phyloP scores from a whole-genome alignment of 2,797 vertebrate species.

The Mustela erminea region DNA sequence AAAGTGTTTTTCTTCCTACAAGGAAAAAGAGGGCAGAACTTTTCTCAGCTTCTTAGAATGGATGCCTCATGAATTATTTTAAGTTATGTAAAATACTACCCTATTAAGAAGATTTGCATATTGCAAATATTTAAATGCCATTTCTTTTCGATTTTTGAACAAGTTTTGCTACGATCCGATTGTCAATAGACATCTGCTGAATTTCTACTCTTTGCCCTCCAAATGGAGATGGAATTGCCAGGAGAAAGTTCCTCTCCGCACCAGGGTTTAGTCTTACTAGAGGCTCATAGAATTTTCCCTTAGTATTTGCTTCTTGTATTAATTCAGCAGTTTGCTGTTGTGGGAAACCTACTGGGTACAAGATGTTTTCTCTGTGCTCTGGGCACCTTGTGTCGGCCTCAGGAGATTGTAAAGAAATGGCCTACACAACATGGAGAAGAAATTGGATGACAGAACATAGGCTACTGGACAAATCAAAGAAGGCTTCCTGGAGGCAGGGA shows the following conservation, averaged over 20 bases:
- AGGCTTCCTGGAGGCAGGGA: neutral
- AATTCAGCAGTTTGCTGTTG: neutral
- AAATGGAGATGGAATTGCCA: neutral
- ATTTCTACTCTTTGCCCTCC: neutral
- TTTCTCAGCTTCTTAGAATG: neutral
- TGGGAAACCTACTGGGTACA: neutral
- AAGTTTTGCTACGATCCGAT: neutral
- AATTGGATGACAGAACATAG: neutral
- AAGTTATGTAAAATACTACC: neutral
- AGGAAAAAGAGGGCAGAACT: neutral
- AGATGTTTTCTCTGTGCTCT: neutral
- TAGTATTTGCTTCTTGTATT: neutral
- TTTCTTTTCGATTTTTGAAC: neutral
- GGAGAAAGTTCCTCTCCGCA: neutral
- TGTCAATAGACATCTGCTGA: neutral
- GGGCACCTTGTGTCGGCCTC: neutral
- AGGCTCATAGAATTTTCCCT: no score
- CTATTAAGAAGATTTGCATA: neutral
- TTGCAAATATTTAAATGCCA: neutral
- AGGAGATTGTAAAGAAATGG: neutral
- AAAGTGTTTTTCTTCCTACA: neutral
- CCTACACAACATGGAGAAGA: neutral
- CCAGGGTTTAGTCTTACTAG: neutral
- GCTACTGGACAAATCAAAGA: neutral
- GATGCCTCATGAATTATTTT: neutral